Evolutionary conservation across 2,888 invertebrate species (phyloP).

Genomic region (Stegana nigrithorax): DNA sequence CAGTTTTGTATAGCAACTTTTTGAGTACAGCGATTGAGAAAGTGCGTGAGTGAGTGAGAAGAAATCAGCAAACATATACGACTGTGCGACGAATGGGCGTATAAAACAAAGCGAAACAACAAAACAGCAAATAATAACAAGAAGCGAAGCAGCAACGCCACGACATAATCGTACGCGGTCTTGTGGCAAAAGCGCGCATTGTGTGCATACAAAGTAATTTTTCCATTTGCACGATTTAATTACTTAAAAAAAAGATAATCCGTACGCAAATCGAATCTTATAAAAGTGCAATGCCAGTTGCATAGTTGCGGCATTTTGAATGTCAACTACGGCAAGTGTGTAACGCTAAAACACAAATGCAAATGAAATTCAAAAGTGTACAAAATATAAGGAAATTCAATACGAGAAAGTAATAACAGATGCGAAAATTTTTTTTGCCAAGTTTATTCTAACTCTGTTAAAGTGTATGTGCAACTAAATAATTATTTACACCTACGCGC

Average conservation of each 20-base stretch:
- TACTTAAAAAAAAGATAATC: too few relatives aligned
- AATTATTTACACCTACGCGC: neutral
- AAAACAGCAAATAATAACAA: slow-evolving; percentile 33
- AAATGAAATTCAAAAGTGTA: too few relatives aligned
- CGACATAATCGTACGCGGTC: neutral
- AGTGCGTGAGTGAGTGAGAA: slow-evolving; percentile 26
- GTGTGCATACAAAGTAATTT: too few relatives aligned
- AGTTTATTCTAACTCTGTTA: too few relatives aligned
- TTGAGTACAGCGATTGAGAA: neutral
- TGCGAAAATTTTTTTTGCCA: neutral
- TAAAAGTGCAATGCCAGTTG: slow-evolving; percentile 8
- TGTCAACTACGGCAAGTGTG: neutral
- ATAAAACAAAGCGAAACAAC: slow-evolving; percentile 15
- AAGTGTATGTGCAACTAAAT: slow-evolving; percentile 3
- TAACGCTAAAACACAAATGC: too few relatives aligned
- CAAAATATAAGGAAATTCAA: neutral
- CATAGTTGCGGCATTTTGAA: slow-evolving; percentile 1
- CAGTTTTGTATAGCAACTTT: slow-evolving; percentile 10
- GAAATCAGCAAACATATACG: slow-evolving; percentile 29
- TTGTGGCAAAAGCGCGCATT: too few relatives aligned
- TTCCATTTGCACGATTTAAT: too few relatives aligned
- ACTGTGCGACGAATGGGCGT: neutral
- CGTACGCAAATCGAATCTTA: too few relatives aligned
- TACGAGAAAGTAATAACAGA: slow-evolving; percentile 29
- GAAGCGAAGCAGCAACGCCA: neutral